Evolutionary conservation across 2,888 invertebrate species (phyloP), one percentile per base, ranked within the genome.

Genomic region (Yponomeuta sedellus): DNA sequence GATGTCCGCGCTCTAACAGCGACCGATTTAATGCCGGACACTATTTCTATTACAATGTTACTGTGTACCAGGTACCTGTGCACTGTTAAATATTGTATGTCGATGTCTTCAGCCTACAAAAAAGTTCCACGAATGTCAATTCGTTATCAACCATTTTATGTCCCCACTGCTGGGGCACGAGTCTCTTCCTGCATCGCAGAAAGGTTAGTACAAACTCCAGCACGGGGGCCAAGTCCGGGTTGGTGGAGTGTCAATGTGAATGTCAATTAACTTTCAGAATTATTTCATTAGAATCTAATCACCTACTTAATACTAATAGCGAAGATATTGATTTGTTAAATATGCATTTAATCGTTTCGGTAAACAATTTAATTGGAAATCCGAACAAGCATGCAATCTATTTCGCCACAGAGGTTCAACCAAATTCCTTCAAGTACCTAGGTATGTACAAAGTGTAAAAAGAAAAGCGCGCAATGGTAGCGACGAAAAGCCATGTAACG

Each of bases 401-500:
- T 52, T 52, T 16, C 44, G 44, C 44, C 16, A 16, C 12, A 52
- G 44, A 52, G 12, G 3, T 52, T 52, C 11, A 59, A 65, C 39
- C 19, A 58, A 65, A 65, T 19, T 25, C 34, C 22, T 25, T 39
- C 61, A 63, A 34, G 34, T 34, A n/a, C n/a, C n/a, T n/a, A 34
- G 34, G 34, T 34, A 34, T 34, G 34, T 34, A 5, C 34, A 34
- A 62, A 70, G 73, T 74, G 69, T 74, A 71, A 76, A 75, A 75
- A 75, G 72, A 73, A 72, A 74, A 66, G 72, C 73, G 72, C 72
- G 72, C 74, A 69, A 74, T 73, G 73, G 74, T 71, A 70, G 65
- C 66, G 65, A 67, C 68, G 69, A 69, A 70, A 81, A 78, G 75
- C 76, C 75, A 80, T 79, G 79, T 78, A 79, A 80, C 80, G 79